A percentile compares a stretch with the other conserved stretches of the same genome.
These are phyloP conservation scores for Nomada ferruginata DNA, from an alignment of 2,888 invertebrate genomes.

Conservation along the genomic window DNA sequence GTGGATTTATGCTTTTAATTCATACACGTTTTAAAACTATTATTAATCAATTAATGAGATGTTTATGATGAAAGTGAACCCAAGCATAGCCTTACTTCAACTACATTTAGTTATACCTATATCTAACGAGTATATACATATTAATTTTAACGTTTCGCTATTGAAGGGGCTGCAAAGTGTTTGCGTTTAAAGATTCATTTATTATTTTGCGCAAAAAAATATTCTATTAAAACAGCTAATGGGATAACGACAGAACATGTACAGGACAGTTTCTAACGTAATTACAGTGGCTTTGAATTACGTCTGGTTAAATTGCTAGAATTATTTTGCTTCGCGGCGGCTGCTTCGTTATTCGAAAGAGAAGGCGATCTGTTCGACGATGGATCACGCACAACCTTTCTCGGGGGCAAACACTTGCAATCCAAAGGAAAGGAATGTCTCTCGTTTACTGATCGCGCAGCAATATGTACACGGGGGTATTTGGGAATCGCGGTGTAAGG, in stretches of 20 bases:
- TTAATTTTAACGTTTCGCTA: too few species aligned
- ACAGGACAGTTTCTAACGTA: background rate
- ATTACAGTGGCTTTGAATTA: conserved; percentile 23
- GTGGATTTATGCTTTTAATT: too few species aligned
- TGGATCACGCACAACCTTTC: conserved; percentile 13
- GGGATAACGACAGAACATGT: background rate
- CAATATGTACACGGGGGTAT: conserved; percentile 18
- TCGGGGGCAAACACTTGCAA: conserved; percentile 47
- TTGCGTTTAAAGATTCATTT: conserved; percentile 12
- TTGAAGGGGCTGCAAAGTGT: background rate
- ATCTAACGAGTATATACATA: too few species aligned
- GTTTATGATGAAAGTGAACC: too few species aligned
- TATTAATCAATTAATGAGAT: too few species aligned
- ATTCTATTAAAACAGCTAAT: background rate
- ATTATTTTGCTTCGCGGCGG: conserved; percentile 15
- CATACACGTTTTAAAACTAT: too few species aligned
- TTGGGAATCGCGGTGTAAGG: conserved; percentile 68
- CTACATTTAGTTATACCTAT: too few species aligned
- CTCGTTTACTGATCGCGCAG: conserved; percentile 28
- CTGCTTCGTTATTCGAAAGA: conserved; percentile 25
- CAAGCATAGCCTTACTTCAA: too few species aligned
- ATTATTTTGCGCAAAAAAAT: conserved; percentile 14
- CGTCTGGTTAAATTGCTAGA: conserved; percentile 2
- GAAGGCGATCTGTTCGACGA: conserved; percentile 25
- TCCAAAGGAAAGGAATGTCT: conserved; percentile 44